Evolutionary conservation across 2,113 vertebrate species (phyloP).

Genomic region (Verasper variegatus): DNA sequence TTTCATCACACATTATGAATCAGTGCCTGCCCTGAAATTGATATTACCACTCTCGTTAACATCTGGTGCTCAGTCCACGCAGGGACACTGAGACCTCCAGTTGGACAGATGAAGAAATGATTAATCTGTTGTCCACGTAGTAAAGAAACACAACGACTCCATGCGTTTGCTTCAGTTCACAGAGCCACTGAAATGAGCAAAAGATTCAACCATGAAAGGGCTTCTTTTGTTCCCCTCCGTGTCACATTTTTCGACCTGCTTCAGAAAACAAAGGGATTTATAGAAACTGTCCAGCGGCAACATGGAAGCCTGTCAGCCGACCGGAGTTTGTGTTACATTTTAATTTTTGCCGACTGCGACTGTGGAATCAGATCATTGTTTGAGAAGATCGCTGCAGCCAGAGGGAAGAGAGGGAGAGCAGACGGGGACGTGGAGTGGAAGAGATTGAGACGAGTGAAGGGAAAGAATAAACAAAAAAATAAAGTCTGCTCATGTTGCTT

Average conservation of each 20-base stretch:
- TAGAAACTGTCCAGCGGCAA: constrained; percentile 47
- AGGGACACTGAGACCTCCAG: not conserved
- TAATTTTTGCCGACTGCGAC: constrained; percentile 49
- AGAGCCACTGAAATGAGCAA: not conserved
- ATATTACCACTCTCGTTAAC: not conserved
- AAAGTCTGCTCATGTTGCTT: constrained; percentile 39
- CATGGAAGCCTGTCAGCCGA: constrained; percentile 36
- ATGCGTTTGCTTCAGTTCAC: not conserved
- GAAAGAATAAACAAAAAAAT: constrained; percentile 52
- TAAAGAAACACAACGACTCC: not conserved
- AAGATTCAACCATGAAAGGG: constrained; percentile 11
- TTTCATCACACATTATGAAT: not conserved
- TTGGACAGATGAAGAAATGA: no score
- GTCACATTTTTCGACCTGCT: constrained; percentile 34
- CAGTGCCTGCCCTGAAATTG: not conserved
- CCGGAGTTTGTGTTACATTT: constrained; percentile 50
- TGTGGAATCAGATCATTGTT: constrained; percentile 64
- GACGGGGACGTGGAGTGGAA: constrained; percentile 51
- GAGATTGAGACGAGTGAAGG: constrained; percentile 62
- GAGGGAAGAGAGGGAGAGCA: constrained; percentile 46
- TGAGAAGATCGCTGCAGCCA: constrained; percentile 57
- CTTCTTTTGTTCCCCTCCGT: not conserved
- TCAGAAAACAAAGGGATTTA: constrained; percentile 37
- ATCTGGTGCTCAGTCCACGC: not conserved
- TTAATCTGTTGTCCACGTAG: no score